Base-by-base conservation (phyloP, 2,113 vertebrate genomes). In the Sebastes schlegelii region DNA sequence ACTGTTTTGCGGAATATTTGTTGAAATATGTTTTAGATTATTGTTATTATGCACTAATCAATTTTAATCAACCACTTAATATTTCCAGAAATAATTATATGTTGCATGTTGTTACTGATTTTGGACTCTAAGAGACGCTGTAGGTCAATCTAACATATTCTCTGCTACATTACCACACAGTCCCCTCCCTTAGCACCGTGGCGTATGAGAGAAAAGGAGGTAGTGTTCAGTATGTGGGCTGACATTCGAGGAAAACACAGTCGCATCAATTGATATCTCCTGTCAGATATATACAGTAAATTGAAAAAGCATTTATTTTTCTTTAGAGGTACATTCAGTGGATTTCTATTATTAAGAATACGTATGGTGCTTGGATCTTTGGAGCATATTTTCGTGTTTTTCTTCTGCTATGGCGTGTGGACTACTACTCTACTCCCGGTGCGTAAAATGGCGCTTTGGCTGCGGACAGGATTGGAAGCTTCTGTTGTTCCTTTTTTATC, bases 101-200 rank as follows among this genome's bases (percentile, higher is more conserved):
- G 1, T 17, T 21, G 6, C 45, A 16, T 72, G 52, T 5, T 55
- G 9, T 86, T 69, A 42, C 21, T 6, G 8, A 4, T 5, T 61
- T 75, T 80, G 10, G 45, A 89, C 88, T 87, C 77, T 84, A 79
- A 91, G 89, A 12, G 86, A 90, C 90, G 91, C 91, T 90, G 87
- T 91, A 86, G 95, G 71, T 64, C 55, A 85, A 84, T 70, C 11
- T 4, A 84, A 64, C 21, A 23, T 5, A 17, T 26, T 57, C 1
- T 64, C 3, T 8, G 0, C 2, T 57, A 12, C 11, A 8, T 26
- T 57, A 17, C 10, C 8, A 1, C 45, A 46, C 21, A 72, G 42
- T 78, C 49, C 16, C 76, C 81, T 89, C 88, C 85, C n/a, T 80
- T 21, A 10, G 1, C 3, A 16, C n/a, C n/a, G n/a, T n/a, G n/a